These are phyloP conservation scores for Psilopogon haemacephalus DNA, from an alignment of 2,113 vertebrate species.

Conservation along the genomic window DNA sequence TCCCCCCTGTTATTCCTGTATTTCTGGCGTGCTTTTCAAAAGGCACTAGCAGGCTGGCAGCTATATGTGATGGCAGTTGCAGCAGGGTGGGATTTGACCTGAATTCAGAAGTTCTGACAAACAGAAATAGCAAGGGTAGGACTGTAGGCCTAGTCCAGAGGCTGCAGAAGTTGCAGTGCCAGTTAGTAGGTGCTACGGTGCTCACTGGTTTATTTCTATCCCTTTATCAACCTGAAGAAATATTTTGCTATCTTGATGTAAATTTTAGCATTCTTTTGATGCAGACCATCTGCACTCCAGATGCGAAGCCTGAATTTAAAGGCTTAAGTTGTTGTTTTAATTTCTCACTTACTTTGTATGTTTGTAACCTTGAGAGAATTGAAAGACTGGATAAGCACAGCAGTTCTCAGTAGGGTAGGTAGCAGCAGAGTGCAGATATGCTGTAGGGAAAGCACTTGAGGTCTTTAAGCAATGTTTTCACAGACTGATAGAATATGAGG, in stretches of 20 bases:
- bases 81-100: neutral
- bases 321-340: neutral
- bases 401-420: neutral
- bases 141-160: neutral
- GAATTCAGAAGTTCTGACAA: neutral
- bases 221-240: neutral
- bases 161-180: neutral
- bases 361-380: neutral
- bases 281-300: neutral
- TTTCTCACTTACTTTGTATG: neutral
- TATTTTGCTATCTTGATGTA: neutral
- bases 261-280: neutral
- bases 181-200: neutral
- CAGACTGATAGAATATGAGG: too few relatives aligned
- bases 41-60: neutral
- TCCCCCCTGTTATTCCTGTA: neutral
- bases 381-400: neutral
- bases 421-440: neutral
- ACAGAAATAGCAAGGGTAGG: fast-evolving
- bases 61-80: neutral
- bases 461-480: neutral
- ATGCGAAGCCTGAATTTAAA: neutral
- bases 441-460: neutral
- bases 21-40: neutral
- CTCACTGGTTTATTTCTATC: neutral